Percentiles rank a stretch among this genome's conserved stretches.
phyloP scores from a whole-genome alignment of 2,888 invertebrate species.

The Diaphora mendica region DNA sequence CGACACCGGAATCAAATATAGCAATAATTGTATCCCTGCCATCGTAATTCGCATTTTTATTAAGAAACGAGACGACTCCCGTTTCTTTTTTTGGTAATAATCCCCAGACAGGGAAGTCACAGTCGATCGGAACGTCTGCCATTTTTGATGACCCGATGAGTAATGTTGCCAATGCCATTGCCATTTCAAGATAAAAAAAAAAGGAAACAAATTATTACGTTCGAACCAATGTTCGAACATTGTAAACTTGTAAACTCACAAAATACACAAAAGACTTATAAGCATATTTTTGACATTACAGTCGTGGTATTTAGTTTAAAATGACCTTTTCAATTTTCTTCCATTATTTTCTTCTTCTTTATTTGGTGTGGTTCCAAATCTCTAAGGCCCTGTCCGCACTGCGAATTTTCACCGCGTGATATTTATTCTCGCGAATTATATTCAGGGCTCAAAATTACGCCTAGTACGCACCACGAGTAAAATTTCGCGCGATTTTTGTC shows the following conservation, averaged over 20 bases:
- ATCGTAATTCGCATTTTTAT: slow-evolving; percentile 96
- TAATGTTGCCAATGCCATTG: slow-evolving; percentile 57
- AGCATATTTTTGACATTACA: too few relatives aligned
- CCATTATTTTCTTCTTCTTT: too few relatives aligned
- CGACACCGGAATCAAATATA: slow-evolving; percentile 98
- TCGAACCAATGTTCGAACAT: slow-evolving; percentile 5
- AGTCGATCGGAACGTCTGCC: slow-evolving; percentile 86
- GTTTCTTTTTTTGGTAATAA: slow-evolving; percentile 98
- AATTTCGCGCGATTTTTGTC: too few relatives aligned
- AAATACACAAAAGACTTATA: neutral
- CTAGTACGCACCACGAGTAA: too few relatives aligned
- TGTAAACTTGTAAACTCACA: neutral
- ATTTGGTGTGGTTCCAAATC: too few relatives aligned
- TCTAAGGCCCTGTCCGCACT: too few relatives aligned
- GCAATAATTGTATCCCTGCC: slow-evolving; percentile 97
- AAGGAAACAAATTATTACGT: slow-evolving; percentile 1
- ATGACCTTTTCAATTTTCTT: too few relatives aligned
- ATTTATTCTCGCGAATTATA: too few relatives aligned
- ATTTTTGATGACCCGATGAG: slow-evolving; percentile 82
- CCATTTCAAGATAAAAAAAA: slow-evolving; percentile 25
- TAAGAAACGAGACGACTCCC: slow-evolving; percentile 94
- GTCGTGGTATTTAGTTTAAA: too few relatives aligned
- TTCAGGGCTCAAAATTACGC: too few relatives aligned
- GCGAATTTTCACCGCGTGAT: too few relatives aligned
- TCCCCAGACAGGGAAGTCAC: slow-evolving; percentile 93